Base-by-base conservation (phyloP, 2,113 vertebrate species). In the Malurus melanocephalus region DNA sequence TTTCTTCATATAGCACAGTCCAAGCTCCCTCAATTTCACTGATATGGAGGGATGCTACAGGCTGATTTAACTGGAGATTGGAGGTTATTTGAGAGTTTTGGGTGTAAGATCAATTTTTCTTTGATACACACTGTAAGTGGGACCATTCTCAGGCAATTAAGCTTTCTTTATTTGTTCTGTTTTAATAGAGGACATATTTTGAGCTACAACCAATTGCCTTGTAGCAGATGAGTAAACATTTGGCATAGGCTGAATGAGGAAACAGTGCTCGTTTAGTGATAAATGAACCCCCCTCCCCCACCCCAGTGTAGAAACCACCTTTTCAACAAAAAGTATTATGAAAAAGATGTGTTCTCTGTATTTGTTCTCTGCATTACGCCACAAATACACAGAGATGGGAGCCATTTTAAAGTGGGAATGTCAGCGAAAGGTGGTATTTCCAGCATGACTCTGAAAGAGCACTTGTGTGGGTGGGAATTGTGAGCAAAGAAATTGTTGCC, bases 21-120 rank as follows among this genome's bases (percentile, higher is more conserved):
- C 1, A 3, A 65, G 33, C 76, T 81, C 17, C 18, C 32, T 55
- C 2, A 1, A 24, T 87, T 62, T 89, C 40, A 74, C 12, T 79
- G 42, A 68, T 26, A 53, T 2, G 4, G 46, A 91, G 32, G 48
- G 51, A 73, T 80, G 40, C 20, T 79, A 33, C 38, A 55, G 40
- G 23, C n/a, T 57, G 46, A 76, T 77, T 80, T 90, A 81, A 35
- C 18, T 75, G 42, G 28, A 72, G 49, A 72, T 14, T 35, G 9
- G 53, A 87, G 30, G 38, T 64, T 79, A 61, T 79, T 91, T 82
- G 53, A 80, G 51, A 85, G 33, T 56, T 81, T 78, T 42, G 20
- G 13, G 7, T 87, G 10, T 76, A 61, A 89, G 13, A 62, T 22
- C 10, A 52, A 1, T 49, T 17, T 82, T 51, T 30, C 35, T 66